Evolutionary conservation across 1,140 invertebrate genomes (phyloP).

Genomic region (Bradynema listronoti): DNA sequence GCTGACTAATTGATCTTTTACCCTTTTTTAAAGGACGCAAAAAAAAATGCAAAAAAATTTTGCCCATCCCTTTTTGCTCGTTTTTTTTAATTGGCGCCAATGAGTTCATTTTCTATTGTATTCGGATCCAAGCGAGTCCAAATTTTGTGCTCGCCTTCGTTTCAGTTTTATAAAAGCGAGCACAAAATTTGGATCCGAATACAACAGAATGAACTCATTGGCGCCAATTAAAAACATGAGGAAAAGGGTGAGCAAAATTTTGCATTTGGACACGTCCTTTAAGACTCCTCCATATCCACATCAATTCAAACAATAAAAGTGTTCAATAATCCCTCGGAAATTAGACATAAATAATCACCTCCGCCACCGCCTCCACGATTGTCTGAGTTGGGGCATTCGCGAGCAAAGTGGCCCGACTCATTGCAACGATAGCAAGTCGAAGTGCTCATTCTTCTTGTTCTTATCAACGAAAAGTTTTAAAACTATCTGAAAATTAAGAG

Average conservation of each 20-base stretch:
- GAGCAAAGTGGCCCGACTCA: constrained; percentile 22
- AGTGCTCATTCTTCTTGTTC: constrained; percentile 9
- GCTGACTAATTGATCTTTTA: background rate
- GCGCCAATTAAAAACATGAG: no score
- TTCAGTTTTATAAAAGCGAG: no score
- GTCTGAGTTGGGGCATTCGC: constrained; percentile 25
- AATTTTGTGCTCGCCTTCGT: no score
- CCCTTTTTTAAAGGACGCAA: background rate
- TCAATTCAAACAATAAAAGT: no score
- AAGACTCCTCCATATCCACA: constrained; percentile 39
- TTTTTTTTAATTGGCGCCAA: background rate
- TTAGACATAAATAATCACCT: background rate
- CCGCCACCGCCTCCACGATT: constrained; percentile 5
- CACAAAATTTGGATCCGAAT: no score
- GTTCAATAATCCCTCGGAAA: no score
- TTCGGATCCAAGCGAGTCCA: no score
- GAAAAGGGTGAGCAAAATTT: no score
- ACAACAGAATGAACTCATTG: no score
- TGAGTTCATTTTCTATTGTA: no score
- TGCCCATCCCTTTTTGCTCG: background rate
- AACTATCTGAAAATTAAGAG: no score
- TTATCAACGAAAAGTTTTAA: no score
- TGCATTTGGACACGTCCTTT: constrained; percentile 19
- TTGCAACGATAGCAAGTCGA: constrained; percentile 18
- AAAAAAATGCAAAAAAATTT: background rate